Base-by-base conservation (phyloP, 2,113 vertebrate genomes). In the Eubucco bourcierii region DNA sequence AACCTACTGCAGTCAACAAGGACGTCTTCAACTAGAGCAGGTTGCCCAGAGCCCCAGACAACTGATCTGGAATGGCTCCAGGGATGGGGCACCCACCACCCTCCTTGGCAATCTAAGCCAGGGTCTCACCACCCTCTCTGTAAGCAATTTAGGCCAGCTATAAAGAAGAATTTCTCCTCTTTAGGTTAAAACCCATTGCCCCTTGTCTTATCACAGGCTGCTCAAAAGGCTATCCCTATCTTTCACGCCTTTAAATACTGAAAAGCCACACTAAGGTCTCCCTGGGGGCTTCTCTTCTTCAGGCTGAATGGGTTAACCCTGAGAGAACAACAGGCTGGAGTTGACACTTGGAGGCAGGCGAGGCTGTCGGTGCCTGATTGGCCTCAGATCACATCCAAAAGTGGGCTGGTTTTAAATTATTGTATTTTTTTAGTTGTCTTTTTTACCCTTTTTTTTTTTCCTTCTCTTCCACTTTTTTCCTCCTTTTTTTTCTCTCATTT, bases 341-440 rank as follows among this genome's bases (percentile, higher is more conserved):
- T 90, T 96, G 96, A 97, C 96, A 98, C 92, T 98, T 91, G 87
- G 89, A 93, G 90, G 96, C 97, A 94, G 96, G 97, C 94, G 98
- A 97, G 97, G 97, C 97, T 92, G 88, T 72, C 97, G 85, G 91
- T 96, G 97, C 78, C 98, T 98, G 97, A 98, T 98, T 98, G 98
- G 98, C 96, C 94, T 97, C 97, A 96, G 93, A 95, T 97, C 98
- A 95, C 95, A 97, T 98, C 98, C 98, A 91, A 97, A 95, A 97
- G 94, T 97, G 97, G 82, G 91, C 31, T 93, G 94, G 75, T 47
- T 34, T 50, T n/a, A 6, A 39, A 15, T 21, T 9, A 4, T 64
- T 44, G 5, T 16, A 5, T 31, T 12, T 25, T 28, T 37, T 44
- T 55, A 33, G 17, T 44, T 21, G 33, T 31, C 27, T 20, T 31